phyloP scores from a whole-genome alignment of 2,113 vertebrate species.

The Oceanodroma tethys region DNA sequence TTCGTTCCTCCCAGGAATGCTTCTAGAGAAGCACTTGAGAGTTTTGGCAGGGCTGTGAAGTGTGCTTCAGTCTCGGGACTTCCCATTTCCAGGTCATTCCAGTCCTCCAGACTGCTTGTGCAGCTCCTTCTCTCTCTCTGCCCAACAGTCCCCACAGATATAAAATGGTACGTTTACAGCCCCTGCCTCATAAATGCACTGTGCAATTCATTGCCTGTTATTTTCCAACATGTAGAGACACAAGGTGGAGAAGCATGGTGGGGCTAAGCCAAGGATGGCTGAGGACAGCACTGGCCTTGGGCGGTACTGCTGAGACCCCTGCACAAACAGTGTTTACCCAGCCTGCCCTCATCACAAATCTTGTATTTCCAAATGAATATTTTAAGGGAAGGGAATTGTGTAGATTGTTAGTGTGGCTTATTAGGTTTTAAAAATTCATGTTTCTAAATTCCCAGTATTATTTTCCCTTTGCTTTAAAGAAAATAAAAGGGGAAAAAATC shows the following conservation, averaged over 20 bases:
- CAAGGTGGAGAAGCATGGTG: background rate
- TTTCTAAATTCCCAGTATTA: slow-evolving; percentile 51
- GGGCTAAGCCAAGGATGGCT: background rate
- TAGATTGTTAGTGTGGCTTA: slow-evolving; percentile 49
- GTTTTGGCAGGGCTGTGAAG: background rate
- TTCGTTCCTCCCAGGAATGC: background rate
- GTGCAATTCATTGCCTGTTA: background rate
- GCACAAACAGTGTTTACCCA: background rate
- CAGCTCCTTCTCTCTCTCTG: background rate
- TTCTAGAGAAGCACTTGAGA: background rate
- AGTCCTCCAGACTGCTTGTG: background rate
- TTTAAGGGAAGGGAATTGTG: slow-evolving; percentile 42
- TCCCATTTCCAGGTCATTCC: background rate
- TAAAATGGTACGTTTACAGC: background rate
- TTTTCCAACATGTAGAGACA: background rate
- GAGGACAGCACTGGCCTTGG: background rate
- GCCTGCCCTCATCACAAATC: background rate
- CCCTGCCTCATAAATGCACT: background rate
- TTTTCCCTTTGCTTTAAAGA: slow-evolving; percentile 32
- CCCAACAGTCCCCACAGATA: background rate
- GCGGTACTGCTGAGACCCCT: background rate
- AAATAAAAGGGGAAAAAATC: rapidly evolving
- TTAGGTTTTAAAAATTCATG: slow-evolving; percentile 64
- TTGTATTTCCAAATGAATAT: slow-evolving; percentile 50
- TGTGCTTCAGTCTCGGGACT: background rate